Evolutionary conservation across 2,888 invertebrate genomes (phyloP), one percentile per base, ranked within the genome.

Genomic region (Tipula unca): DNA sequence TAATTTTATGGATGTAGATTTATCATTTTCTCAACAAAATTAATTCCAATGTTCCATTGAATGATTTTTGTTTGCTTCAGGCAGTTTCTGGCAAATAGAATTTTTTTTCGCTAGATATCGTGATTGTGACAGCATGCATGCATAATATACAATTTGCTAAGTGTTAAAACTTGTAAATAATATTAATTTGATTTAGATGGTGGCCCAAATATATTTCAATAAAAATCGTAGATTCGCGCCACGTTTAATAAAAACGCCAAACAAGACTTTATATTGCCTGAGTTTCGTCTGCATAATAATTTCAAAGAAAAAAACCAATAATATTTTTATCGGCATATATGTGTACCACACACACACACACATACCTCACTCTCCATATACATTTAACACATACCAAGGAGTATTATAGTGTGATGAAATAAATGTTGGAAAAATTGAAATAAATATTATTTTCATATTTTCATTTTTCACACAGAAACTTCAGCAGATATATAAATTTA

Each of bases 21-120:
- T 69, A 69, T 69, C 69, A 69, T 69, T 69, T 69, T 69, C 69
- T 69, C 69, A 69, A 69, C 69, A 25, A 69, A 69, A 69, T 69
- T 69, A 69, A 69, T 69, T 69, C 69, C 69, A 69, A 69, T 69
- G 69, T 69, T 69, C 69, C 69, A 69, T 69, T 69, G 69, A 69
- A 69, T 25, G 69, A 25, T 20, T 69, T 69, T 69, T 69, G 25
- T 69, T 69, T 13, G 69, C 25, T 69, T 69, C 48, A 48, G 48
- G 48, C 48, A 48, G 3, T 6, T 48, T n/a, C 25, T 69, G 13
- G 69, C 25, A 69, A 69, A 69, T 25, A 25, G 25, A 32, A 32
- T 32, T 32, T 6, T 69, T 25, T 10, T 10, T 14, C 69, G 8
- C 3, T 69, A 20, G 8, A 69, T 25, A 69, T 25, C 25, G 25